Conservation (phyloP, 2,113 vertebrate genomes). For the Sisor rabdophorus region DNA sequence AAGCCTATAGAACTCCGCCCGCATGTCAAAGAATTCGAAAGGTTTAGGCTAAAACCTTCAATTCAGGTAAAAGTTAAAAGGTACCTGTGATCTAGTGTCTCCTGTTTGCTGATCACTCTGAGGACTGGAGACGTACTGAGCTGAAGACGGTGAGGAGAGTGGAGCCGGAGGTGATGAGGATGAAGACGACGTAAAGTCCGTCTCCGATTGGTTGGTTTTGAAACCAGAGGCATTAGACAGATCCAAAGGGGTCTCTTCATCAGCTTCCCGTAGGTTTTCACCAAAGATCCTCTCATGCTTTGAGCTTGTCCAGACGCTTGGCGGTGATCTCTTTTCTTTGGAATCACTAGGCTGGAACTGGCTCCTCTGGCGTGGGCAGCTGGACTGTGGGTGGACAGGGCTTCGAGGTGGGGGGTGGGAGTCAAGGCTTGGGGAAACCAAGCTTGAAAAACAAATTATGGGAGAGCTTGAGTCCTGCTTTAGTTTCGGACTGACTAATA, state of each 20-base stretch:
- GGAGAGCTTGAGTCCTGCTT: constrained; percentile 41
- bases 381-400: constrained; percentile 36
- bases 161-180: constrained; percentile 39
- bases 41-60: too few relatives aligned
- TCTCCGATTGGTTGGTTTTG: constrained; percentile 45
- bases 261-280: constrained; percentile 45
- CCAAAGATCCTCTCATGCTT: constrained; percentile 45
- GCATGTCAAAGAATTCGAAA: too few relatives aligned
- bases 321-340: constrained; percentile 37
- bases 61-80: too few relatives aligned
- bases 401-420: constrained; percentile 1
- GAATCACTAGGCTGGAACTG: constrained; percentile 39
- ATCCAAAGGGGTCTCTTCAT: constrained; percentile 65
- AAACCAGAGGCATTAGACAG: constrained; percentile 62
- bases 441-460: constrained; percentile 44
- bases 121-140: constrained; percentile 31
- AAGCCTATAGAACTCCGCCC: too few relatives aligned
- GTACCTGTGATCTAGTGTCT: constrained; percentile 58
- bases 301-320: constrained; percentile 1
- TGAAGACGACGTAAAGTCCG: constrained; percentile 28
- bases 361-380: constrained; percentile 22
- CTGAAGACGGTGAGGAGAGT: constrained; percentile 36
- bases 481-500: constrained; percentile 23
- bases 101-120: constrained; percentile 43
- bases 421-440: constrained; percentile 28